Conservation (phyloP, 2,888 invertebrate species). For the Microctonus brassicae region DNA sequence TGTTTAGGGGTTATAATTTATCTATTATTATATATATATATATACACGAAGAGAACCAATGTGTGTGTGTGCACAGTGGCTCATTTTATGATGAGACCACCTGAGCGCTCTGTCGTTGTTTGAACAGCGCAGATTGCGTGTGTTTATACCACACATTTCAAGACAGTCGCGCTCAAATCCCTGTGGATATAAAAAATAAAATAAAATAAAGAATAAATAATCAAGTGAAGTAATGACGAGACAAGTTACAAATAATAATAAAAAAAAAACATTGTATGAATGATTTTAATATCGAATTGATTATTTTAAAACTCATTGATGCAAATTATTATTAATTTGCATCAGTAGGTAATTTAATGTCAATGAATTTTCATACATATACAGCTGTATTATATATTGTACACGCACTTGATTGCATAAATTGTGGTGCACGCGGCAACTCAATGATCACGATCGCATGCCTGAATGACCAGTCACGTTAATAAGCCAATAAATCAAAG, state of each 20-base stretch:
- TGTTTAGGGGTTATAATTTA: constrained; percentile 44
- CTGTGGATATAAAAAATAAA: constrained; percentile 27
- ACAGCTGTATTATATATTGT: constrained; percentile 3
- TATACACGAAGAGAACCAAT: constrained; percentile 47
- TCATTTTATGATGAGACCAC: constrained; percentile 58
- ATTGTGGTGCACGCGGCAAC: constrained; percentile 29
- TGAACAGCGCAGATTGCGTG: constrained; percentile 47
- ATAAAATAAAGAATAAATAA: constrained; percentile 20
- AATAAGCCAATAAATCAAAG: constrained; percentile 64
- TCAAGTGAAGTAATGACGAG: constrained; percentile 11
- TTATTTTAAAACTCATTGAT: neutral
- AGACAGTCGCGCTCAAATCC: constrained; percentile 28
- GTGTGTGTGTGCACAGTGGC: constrained; percentile 55
- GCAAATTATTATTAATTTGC: constrained; percentile 17
- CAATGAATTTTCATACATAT: neutral
- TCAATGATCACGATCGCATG: constrained; percentile 53
- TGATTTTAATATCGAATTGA: neutral
- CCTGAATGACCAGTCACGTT: constrained; percentile 55
- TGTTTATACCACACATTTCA: constrained; percentile 10
- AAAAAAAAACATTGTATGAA: neutral
- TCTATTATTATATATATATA: constrained; percentile 47
- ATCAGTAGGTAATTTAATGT: neutral
- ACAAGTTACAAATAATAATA: neutral
- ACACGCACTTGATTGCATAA: constrained; percentile 13
- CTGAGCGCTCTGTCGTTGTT: constrained; percentile 53